phyloP scores from a whole-genome alignment of 2,797 vertebrate species.

The Peromyscus nudipes region DNA sequence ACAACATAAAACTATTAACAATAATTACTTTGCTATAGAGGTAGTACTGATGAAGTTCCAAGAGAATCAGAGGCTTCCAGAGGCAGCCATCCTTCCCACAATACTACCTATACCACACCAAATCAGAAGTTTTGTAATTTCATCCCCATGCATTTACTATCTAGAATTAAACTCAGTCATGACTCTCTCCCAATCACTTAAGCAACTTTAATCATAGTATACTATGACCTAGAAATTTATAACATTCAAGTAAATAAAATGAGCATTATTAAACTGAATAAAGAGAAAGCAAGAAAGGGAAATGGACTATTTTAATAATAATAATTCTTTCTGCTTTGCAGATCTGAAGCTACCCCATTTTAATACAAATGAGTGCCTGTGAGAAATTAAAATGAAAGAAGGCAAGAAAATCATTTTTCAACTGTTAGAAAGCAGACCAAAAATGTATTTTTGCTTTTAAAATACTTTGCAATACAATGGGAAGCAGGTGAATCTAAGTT shows the following conservation, averaged over 20 bases:
- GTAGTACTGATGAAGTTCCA: background rate
- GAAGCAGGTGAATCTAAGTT: constrained; percentile 72
- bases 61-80: background rate
- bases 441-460: constrained; percentile 58
- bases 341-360: constrained; percentile 13
- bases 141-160: background rate
- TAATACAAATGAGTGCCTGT: constrained; percentile 9
- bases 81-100: background rate
- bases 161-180: constrained; percentile 25
- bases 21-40: background rate
- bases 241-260: constrained; percentile 64
- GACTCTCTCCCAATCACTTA: background rate
- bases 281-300: constrained; percentile 59
- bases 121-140: background rate
- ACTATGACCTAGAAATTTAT: constrained; percentile 25
- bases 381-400: constrained; percentile 69
- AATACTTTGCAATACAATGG: constrained; percentile 58
- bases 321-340: constrained; percentile 51
- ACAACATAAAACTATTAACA: background rate
- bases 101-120: background rate
- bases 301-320: background rate
- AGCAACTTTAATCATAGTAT: constrained; percentile 20
- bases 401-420: constrained; percentile 57
- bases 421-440: constrained; percentile 11
- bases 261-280: constrained; percentile 23